Evolutionary conservation across 30 jellyfish, hydroid and myxozoan genomes (phyloP), one percentile per base, ranked within the genome.

Genomic region (Pelagia noctiluca): DNA sequence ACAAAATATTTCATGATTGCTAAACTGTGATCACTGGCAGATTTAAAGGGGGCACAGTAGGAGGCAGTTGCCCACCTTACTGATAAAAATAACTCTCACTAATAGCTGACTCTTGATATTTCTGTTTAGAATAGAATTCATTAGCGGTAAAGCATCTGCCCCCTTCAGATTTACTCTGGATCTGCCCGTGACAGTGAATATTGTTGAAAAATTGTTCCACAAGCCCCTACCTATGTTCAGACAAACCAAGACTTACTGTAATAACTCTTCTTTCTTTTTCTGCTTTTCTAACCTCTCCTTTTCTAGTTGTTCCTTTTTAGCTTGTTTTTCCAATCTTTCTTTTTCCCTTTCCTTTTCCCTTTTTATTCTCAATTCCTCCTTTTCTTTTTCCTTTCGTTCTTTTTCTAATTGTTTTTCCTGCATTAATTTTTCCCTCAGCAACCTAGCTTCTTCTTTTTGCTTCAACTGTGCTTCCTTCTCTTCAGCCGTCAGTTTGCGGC

Each of bases 401-500:
- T 83, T 70, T 38, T 70, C 89, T 42, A 54, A 31, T 62, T 34
- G 64, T 60, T 29, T 61, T 53, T 70, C 89, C 35, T 62, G 47
- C 62, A n/a, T 46, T 60, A 19, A 30, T 53, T 84, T 63, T 63
- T 84, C 84, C 62, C 74, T 69, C 67, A n/a, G 18, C 76, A 80
- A 49, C 49, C 70, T 63, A 5, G 90, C 90, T 49, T 80, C 91
- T 48, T 80, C 91, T 36, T 66, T 80, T 34, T 42, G 71, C 53
- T 67, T 80, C 36, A 18, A n/a, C 34, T 62, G 50, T 69, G 72
- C 69, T 0, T 68, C 84, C 67, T 38, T 80, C 67, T 67, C 84
- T 16, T 80, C 84, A 28, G 18, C 35, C 11, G 91, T 62, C 26
- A 80, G 76, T 50, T 66, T 80, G 19, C 75, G 83, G 31, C 91